Evolutionary conservation across 2,888 invertebrate genomes (phyloP), one percentile per base, ranked within the genome.

Genomic region (Pseudococcus longispinus): DNA sequence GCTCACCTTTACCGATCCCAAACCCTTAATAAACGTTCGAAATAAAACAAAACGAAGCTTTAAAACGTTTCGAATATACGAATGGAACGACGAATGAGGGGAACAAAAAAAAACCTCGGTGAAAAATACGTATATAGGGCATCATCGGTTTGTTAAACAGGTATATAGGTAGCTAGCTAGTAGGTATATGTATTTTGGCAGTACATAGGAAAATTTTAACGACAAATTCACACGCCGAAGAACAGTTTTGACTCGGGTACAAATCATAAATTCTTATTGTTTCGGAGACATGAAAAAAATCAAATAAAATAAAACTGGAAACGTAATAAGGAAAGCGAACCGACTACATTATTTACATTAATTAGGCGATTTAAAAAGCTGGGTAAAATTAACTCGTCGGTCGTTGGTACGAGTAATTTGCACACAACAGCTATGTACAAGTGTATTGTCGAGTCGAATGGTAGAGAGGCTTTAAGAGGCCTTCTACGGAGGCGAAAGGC

Each of bases 341-440:
- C 29, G 29, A 32, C 13, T 74, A 74, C 74, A 74, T 74, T 74
- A 74, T 74, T 74, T 74, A 74, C 74, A 74, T 74, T 74, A 74
- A 74, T 74, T 74, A 32, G 74, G 1, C 74, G 29, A 32, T 74
- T 26, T n/a, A 37, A 74, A 70, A 37, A 74, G 37, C 32, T 32
- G 6, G 32, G 6, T 8, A 32, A 74, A 74, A 29, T 32, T 74
- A 29, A 74, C 37, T 74, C 74, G 2, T 6, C 4, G 74, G 18
- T 51, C 51, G 23, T 26, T 65, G 26, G 60, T 65, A 32, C 32
- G 32, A 32, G 32, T 32, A 26, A 65, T 65, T 65, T 23, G 26
- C 60, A 23, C 26, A 23, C 26, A 20, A n/a, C 51, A 51, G 51
- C 44, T 51, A 23, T 65, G 60, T 65, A 65, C 2, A 32, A 65